phyloP scores from a whole-genome alignment of 2,888 invertebrate genomes.

The Branchellion lobata region DNA sequence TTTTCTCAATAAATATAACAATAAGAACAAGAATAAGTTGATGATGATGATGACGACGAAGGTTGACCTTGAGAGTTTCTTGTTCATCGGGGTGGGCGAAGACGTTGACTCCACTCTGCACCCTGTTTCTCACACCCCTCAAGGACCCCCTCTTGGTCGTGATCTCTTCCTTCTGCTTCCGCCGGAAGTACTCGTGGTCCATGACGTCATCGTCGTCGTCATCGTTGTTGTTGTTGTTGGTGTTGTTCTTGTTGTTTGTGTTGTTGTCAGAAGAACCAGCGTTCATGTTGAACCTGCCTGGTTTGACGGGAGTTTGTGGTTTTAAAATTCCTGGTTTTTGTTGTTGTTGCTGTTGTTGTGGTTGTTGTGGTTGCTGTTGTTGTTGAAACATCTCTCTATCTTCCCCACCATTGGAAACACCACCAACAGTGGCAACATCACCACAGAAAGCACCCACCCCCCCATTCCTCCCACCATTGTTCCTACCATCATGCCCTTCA shows the following conservation, averaged over 20 bases:
- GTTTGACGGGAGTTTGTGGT: not conserved
- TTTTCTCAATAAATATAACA: too few relatives aligned
- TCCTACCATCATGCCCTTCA: not conserved
- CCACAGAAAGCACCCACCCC: not conserved
- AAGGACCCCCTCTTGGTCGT: conserved; percentile 88
- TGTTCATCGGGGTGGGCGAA: conserved; percentile 64
- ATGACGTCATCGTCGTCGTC: conserved; percentile 17
- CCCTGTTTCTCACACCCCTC: conserved; percentile 88
- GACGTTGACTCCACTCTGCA: conserved; percentile 90
- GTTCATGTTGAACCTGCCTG: conserved; percentile 17
- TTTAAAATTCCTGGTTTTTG: not conserved
- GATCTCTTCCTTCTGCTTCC: conserved; percentile 65
- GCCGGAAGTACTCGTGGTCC: conserved; percentile 27
- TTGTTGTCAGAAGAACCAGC: not conserved
- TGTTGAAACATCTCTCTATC: not conserved
- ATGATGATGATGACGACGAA: too few relatives aligned
- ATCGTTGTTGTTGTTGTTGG: not conserved
- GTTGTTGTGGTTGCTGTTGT: not conserved
- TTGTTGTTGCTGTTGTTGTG: not conserved
- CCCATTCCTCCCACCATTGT: not conserved
- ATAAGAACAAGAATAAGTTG: too few relatives aligned
- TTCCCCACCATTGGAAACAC: not conserved
- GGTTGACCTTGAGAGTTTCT: conserved; percentile 46
- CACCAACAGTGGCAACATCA: not conserved
- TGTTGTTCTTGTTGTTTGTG: not conserved